phyloP scores from a whole-genome alignment of 2,888 invertebrate genomes.

The Actias luna region DNA sequence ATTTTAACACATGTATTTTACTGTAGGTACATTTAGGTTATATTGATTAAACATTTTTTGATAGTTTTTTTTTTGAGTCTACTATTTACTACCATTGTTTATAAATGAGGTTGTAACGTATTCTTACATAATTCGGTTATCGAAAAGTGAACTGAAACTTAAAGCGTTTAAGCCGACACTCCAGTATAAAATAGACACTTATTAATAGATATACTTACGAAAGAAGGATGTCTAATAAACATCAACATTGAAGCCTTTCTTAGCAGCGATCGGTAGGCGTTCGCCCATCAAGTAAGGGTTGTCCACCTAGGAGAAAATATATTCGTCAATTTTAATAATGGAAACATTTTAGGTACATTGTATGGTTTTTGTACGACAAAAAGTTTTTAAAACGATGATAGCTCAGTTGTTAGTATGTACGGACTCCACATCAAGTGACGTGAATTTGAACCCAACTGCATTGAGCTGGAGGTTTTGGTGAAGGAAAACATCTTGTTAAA shows the following conservation, averaged over 20 bases:
- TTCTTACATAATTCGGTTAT: conserved; percentile 16
- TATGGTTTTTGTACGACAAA: too few species aligned
- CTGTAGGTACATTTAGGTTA: neutral
- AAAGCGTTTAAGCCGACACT: conserved; percentile 13
- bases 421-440: too few species aligned
- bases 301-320: conserved; percentile 77
- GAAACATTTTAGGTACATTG: too few species aligned
- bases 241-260: conserved; percentile 91
- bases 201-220: conserved; percentile 38
- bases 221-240: conserved; percentile 48
- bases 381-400: too few species aligned
- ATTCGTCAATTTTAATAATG: too few species aligned
- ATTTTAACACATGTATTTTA: neutral
- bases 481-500: too few species aligned
- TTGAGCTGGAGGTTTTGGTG: too few species aligned
- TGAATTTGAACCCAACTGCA: too few species aligned
- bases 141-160: conserved; percentile 11
- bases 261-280: conserved; percentile 94
- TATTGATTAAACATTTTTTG: neutral
- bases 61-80: neutral
- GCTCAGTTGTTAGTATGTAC: too few species aligned
- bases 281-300: conserved; percentile 94
- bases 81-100: neutral
- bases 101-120: conserved; percentile 54
- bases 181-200: conserved; percentile 42